These are phyloP conservation scores for Unio delphinus DNA, from an alignment of 2,888 invertebrate genomes.

Conservation along the genomic window DNA sequence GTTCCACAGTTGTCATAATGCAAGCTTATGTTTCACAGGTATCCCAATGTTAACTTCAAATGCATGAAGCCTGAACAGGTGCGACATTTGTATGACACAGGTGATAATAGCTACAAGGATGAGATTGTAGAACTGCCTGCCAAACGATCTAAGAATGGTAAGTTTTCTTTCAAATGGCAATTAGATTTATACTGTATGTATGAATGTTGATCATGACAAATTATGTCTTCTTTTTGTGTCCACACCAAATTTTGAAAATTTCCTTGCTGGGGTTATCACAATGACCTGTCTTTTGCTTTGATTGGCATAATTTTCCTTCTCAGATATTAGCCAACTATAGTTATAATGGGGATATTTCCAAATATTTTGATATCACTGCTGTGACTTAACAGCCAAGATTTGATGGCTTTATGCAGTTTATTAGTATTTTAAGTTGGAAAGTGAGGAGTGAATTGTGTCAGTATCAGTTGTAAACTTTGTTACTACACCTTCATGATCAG, in stretches of 20 bases:
- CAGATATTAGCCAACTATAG: too few relatives aligned
- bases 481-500: too few relatives aligned
- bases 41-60: slow-evolving; percentile 63
- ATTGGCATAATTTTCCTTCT: not conserved
- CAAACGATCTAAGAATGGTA: slow-evolving; percentile 72
- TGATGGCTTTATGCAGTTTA: too few relatives aligned
- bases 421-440: too few relatives aligned
- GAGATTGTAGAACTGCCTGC: slow-evolving; percentile 76
- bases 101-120: slow-evolving; percentile 55
- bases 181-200: too few relatives aligned
- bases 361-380: too few relatives aligned
- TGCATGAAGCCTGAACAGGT: slow-evolving; percentile 69
- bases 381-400: too few relatives aligned
- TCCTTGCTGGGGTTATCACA: not conserved
- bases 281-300: not conserved
- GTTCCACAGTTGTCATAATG: not conserved
- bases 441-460: too few relatives aligned
- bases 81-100: slow-evolving; percentile 79
- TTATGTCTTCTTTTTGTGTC: not conserved
- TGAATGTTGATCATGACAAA: too few relatives aligned
- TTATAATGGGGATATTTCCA: too few relatives aligned
- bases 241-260: not conserved
- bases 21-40: slow-evolving; percentile 48
- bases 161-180: slow-evolving; percentile 3
- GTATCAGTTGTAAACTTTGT: too few relatives aligned